phyloP scores from a whole-genome alignment of 2,888 invertebrate genomes.

The Ennomos erosarius region DNA sequence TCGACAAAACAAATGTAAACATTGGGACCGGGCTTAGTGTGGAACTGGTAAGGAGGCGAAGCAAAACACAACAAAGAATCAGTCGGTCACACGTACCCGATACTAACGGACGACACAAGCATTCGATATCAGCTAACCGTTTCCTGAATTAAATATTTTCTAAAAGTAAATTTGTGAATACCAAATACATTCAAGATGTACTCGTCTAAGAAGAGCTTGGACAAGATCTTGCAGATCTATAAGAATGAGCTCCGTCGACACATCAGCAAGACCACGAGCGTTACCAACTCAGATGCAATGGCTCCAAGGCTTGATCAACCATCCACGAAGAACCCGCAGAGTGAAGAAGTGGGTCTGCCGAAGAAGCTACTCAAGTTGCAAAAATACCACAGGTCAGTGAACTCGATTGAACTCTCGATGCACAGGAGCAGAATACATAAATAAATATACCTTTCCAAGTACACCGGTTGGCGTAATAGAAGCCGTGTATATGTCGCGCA shows the following conservation, averaged over 20 bases:
- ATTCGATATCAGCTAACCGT: slow-evolving; percentile 35
- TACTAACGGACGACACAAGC: slow-evolving; percentile 57
- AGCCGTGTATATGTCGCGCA: slow-evolving; percentile 23
- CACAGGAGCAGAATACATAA: slow-evolving; percentile 12
- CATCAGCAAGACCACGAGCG: slow-evolving; percentile 86
- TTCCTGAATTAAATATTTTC: slow-evolving; percentile 48
- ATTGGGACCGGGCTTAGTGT: slow-evolving; percentile 62
- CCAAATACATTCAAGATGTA: slow-evolving; percentile 61
- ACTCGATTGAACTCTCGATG: slow-evolving; percentile 59
- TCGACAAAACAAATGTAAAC: slow-evolving; percentile 78
- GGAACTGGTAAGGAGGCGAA: slow-evolving; percentile 66
- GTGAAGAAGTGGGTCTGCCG: slow-evolving; percentile 69
- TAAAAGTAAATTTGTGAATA: slow-evolving; percentile 26
- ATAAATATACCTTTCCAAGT: no score
- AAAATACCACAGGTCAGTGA: slow-evolving; percentile 86
- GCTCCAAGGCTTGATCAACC: slow-evolving; percentile 77
- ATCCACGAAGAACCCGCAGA: slow-evolving; percentile 58
- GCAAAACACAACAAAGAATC: slow-evolving; percentile 82
- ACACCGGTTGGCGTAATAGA: slow-evolving; percentile 61
- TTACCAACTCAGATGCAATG: slow-evolving; percentile 86
- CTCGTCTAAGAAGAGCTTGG: slow-evolving; percentile 72
- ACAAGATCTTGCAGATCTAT: slow-evolving; percentile 70
- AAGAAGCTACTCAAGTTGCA: slow-evolving; percentile 82
- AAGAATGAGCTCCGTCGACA: slow-evolving; percentile 78
- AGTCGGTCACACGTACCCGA: slow-evolving; percentile 70